Evolutionary conservation across 2,888 invertebrate genomes (phyloP).

Genomic region (Rhamnusium bicolor): DNA sequence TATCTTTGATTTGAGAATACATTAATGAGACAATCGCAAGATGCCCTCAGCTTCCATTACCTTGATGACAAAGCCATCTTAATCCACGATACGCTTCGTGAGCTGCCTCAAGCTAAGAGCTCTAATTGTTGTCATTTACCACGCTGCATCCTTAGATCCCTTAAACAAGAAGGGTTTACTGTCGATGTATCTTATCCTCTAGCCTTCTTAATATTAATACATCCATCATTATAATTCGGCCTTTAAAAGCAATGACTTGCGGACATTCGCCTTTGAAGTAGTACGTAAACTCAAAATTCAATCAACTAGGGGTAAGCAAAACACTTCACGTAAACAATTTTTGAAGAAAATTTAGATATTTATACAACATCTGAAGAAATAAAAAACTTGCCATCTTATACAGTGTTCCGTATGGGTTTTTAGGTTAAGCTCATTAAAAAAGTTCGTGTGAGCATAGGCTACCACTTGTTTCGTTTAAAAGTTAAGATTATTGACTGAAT

Average conservation of each 20-base stretch:
- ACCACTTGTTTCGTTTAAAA: too few species aligned
- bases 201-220: conserved; percentile 65
- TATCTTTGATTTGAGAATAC: conserved; percentile 70
- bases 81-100: conserved; percentile 65
- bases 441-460: too few species aligned
- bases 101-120: conserved; percentile 61
- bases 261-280: conserved; percentile 49
- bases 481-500: too few species aligned
- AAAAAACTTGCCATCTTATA: too few species aligned
- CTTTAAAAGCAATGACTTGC: conserved; percentile 61
- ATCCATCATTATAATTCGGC: conserved; percentile 58
- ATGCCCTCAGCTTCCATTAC: conserved; percentile 69
- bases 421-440: too few species aligned
- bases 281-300: conserved; percentile 42
- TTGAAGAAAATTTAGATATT: too few species aligned
- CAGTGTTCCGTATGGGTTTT: too few species aligned
- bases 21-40: conserved; percentile 69
- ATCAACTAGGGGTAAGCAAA: conserved; percentile 13
- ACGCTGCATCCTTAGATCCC: conserved; percentile 49
- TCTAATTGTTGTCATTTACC: conserved; percentile 70
- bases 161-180: conserved; percentile 48
- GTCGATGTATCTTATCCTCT: conserved; percentile 47
- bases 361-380: too few species aligned
- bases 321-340: too few species aligned
- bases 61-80: conserved; percentile 70